Conservation (phyloP, 2,113 vertebrate genomes). For the Hemiscyllium ocellatum region DNA sequence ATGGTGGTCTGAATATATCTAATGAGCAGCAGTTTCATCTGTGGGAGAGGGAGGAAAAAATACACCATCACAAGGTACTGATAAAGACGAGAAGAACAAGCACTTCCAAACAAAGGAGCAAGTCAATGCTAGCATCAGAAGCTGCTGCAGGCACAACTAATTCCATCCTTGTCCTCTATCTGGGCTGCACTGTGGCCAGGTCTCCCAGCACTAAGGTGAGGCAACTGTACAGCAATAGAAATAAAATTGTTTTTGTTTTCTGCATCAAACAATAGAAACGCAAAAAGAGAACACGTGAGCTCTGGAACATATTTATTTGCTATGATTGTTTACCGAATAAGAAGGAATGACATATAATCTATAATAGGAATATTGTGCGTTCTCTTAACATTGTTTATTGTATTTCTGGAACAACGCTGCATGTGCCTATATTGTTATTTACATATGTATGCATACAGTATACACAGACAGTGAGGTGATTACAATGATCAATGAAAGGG, state of each 20-base stretch:
- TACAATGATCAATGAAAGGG: background rate
- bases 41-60: background rate
- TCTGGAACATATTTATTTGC: background rate
- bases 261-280: background rate
- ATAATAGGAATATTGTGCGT: background rate
- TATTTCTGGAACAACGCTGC: too few species aligned
- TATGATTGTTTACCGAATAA: background rate
- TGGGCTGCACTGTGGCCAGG: background rate
- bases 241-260: background rate
- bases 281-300: background rate
- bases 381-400: background rate
- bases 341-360: slow-evolving; percentile 2
- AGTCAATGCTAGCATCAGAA: slow-evolving; percentile 19
- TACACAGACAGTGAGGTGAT: too few species aligned
- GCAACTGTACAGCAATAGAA: background rate
- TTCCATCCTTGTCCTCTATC: background rate
- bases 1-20: background rate
- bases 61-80: background rate
- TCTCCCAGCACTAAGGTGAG: slow-evolving; percentile 22
- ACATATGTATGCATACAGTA: background rate
- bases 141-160: background rate
- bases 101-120: slow-evolving; percentile 25
- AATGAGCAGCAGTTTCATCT: background rate
- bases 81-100: background rate
- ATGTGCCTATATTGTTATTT: background rate